phyloP scores from a whole-genome alignment of 1,140 invertebrate genomes.

The Trissolcus basalis region DNA sequence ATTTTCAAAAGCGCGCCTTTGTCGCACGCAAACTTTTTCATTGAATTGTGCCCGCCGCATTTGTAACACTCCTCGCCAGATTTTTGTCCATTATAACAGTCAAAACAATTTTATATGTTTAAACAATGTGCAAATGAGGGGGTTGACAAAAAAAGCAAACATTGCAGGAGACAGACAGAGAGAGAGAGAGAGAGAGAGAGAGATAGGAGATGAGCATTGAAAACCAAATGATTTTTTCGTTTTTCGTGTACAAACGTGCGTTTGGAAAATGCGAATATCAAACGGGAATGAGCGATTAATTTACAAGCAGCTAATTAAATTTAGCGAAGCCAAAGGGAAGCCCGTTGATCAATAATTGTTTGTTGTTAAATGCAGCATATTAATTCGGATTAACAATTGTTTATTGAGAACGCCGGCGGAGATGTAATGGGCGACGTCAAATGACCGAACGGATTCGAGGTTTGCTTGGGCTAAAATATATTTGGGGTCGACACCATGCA shows the following conservation, averaged over 20 bases:
- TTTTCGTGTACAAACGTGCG: no score
- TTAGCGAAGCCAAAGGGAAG: background rate
- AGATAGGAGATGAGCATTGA: no score
- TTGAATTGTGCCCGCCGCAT: conserved; percentile 18
- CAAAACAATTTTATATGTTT: background rate
- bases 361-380: conserved; percentile 48
- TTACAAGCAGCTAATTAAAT: conserved; percentile 27
- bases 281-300: conserved; percentile 17
- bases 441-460: conserved; percentile 41
- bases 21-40: conserved; percentile 18
- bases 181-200: no score
- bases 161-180: no score
- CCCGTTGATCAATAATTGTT: conserved; percentile 37
- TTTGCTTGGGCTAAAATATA: conserved; percentile 46
- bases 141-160: no score
- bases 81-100: conserved; percentile 15
- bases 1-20: conserved; percentile 37
- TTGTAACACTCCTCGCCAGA: conserved; percentile 6
- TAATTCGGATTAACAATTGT: conserved; percentile 47
- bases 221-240: no score
- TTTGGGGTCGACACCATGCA: conserved; percentile 52
- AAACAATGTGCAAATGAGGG: no score
- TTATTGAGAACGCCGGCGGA: conserved; percentile 34
- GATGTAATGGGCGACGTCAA: conserved; percentile 43
- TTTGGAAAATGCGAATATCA: no score